Conservation (phyloP, 2,888 invertebrate species). For the Pseudococcus viburni region DNA sequence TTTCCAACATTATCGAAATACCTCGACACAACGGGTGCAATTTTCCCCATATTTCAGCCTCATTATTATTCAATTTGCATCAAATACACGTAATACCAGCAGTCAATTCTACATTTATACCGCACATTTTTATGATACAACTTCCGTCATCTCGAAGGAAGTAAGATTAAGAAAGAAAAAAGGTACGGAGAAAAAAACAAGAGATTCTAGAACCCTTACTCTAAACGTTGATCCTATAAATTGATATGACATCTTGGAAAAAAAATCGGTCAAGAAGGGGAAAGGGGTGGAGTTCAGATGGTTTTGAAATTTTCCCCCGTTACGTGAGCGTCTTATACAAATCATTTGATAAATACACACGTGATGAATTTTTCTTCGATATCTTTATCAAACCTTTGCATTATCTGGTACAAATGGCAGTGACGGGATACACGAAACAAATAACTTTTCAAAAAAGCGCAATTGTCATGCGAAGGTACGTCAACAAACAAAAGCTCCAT, state of each 20-base stretch:
- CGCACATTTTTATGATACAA: not conserved
- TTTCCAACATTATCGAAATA: conserved; percentile 35
- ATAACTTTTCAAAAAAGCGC: conserved; percentile 1
- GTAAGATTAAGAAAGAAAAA: not conserved
- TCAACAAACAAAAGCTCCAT: not conserved
- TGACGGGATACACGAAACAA: not conserved
- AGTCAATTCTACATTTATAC: not conserved
- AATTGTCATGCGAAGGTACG: not conserved
- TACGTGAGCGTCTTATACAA: not conserved
- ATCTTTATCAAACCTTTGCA: not conserved
- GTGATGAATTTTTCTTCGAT: not conserved
- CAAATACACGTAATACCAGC: not conserved
- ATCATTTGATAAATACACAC: not conserved
- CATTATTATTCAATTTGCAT: conserved; percentile 39
- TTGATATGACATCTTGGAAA: conserved; percentile 15
- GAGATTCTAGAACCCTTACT: not conserved
- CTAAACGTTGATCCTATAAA: not conserved
- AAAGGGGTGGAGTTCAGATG: not conserved
- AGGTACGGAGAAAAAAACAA: not conserved
- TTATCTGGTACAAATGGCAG: conserved; percentile 16
- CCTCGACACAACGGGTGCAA: not conserved
- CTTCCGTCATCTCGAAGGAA: not conserved
- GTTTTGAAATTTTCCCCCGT: not conserved
- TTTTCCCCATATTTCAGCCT: not conserved
- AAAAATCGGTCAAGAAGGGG: not conserved